Evolutionary conservation across 2,797 vertebrate genomes (phyloP).

Genomic region (Salmo trutta): DNA sequence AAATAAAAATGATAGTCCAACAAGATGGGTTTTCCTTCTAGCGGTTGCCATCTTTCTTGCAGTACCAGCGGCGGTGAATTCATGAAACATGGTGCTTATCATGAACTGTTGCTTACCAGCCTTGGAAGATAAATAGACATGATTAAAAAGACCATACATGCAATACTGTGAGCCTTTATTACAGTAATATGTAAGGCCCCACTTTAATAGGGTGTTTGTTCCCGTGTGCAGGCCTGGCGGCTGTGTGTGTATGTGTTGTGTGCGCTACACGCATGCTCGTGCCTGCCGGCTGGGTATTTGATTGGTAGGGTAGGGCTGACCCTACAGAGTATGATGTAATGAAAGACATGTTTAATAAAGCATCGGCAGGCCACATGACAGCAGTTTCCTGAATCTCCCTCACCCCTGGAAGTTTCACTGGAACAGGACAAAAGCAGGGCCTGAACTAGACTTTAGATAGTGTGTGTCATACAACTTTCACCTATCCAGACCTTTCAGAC

Average conservation of each 20-base stretch:
- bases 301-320: neutral
- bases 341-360: neutral
- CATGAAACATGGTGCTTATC: neutral
- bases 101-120: conserved; percentile 11
- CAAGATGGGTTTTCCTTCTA: neutral
- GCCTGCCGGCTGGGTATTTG: conserved; percentile 2
- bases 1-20: neutral
- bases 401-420: neutral
- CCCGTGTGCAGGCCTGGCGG: neutral
- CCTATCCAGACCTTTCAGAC: too few relatives aligned
- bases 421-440: neutral
- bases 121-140: conserved; percentile 31
- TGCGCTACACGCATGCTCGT: too few relatives aligned
- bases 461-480: neutral
- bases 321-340: neutral
- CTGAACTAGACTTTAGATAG: neutral
- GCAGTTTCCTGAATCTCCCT: neutral
- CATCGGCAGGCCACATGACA: neutral
- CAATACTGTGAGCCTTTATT: neutral
- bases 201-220: neutral
- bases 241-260: neutral
- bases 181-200: neutral
- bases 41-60: neutral
- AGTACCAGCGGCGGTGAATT: neutral
- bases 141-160: neutral